Evolutionary conservation across 2,113 vertebrate species (phyloP).

Genomic region (Oplegnathus fasciatus): DNA sequence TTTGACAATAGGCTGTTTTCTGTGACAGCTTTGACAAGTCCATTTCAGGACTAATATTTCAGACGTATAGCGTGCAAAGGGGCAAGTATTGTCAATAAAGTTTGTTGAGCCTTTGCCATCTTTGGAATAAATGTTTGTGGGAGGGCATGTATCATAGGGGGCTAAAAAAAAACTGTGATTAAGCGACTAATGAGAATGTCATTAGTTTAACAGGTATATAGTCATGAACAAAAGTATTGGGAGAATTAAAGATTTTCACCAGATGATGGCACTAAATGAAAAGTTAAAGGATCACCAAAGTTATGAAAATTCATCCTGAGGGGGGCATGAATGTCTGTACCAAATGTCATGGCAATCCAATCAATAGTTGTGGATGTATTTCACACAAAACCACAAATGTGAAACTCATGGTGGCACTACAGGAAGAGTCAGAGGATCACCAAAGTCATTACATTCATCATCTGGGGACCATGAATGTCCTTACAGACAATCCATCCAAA

Average conservation of each 20-base stretch:
- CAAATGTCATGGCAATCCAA: not conserved
- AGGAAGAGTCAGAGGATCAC: not conserved
- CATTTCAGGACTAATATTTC: conserved; percentile 48
- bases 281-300: not conserved
- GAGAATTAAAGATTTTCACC: not conserved
- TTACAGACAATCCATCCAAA: not conserved
- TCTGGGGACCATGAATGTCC: not conserved
- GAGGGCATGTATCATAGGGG: too few species aligned
- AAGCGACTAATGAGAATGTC: not conserved
- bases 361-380: not conserved
- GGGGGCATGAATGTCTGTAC: not conserved
- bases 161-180: too few species aligned
- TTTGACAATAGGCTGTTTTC: conserved; percentile 43
- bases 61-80: conserved; percentile 9
- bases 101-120: conserved; percentile 11
- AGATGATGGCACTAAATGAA: not conserved
- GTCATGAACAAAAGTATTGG: not conserved
- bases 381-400: not conserved
- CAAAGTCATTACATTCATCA: not conserved
- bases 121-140: conserved; percentile 14
- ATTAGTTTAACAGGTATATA: not conserved
- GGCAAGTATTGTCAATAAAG: conserved; percentile 20
- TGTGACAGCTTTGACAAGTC: conserved; percentile 48
- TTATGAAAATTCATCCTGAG: not conserved
- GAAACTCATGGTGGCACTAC: not conserved